Evolutionary conservation across 2,113 vertebrate species (phyloP), one percentile per base, ranked within the genome.

Genomic region (Marcusenius ussheri): DNA sequence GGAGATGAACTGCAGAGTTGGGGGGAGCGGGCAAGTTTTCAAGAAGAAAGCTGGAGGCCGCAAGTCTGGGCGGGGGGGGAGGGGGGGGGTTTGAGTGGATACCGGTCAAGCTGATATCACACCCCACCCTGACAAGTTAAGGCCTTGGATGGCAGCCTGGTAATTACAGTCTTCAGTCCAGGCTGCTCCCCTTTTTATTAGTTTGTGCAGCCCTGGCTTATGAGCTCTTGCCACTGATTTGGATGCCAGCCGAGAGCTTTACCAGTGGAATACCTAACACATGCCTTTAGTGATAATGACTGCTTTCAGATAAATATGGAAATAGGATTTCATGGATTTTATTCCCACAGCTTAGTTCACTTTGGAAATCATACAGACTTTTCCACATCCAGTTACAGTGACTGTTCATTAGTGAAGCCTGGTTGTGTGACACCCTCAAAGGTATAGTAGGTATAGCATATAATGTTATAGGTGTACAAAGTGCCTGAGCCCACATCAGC

Each of bases 71-170:
- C 62, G 58, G 35, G 87, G 42, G n/a, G 8, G 19, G 88, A 45
- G 35, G 88, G 42, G n/a, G 88, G 58, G 35, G 87, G 42, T 15
- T 17, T 31, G 19, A 5, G 11, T 31, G 46, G 15, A 83, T 24
- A 74, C 15, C 31, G 13, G 70, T 47, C 17, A 39, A 47, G 70
- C 21, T 39, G 46, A 83, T 17, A 80, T 27, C 31, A 58, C 47
- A 74, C 70, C 31, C 70, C 8, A 39, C 31, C 31, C 17, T 89
- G 88, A 89, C 27, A 51, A 83, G 70, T 56, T 89, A 89, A 53
- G 77, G 66, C 47, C 11, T 83, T 19, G 46, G 45, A 31, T 3
- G 6, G 66, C 62, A 39, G 66, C 66, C 46, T 51, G 46, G 66
- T 89, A 15, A 89, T 50, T 89, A 51, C 46, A 80, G 62, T 49